Evolutionary conservation across 2,888 invertebrate species (phyloP), one percentile per base, ranked within the genome.

Genomic region (Ethmia dodecea): DNA sequence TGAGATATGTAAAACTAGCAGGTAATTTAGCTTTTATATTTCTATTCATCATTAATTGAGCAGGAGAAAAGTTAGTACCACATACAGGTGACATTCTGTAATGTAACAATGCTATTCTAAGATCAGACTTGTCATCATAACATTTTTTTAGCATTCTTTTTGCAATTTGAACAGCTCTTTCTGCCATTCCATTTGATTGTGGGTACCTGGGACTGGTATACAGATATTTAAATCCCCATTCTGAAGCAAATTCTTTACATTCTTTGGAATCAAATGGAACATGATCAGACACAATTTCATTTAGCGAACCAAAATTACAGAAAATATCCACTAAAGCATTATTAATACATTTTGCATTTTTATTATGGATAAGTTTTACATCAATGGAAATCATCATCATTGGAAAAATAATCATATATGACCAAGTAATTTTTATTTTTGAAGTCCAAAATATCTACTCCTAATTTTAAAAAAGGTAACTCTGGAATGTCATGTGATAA

Each of bases 391-490:
- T 33, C 20, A 22, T 22, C 31, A 31, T 20, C n/a, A n/a, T 31
- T 31, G 15, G 31, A 20, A 2, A 12, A 10, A n/a, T 31, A 36
- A 31, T 43, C 37, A 30, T 33, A 40, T 2, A 40, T 25, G 0
- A 48, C 22, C 1, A 43, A 10, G 31, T 42, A 45, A 14, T 15
- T 42, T 25, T 42, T 46, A 0, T 8, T 8, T 18, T 32, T 40
- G 13, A 35, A 37, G 6, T 51, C 44, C 40, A 41, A 37, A 3
- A 43, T 47, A 28, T 41, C 45, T n/a, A 36, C 13, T 8, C 42
- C 42, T 20, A 45, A 10, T 34, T 51, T 51, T 5, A 27, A 33
- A 35, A 48, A 45, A 6, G 51, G 42, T 27, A 45, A 28, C 5
- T 4, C 10, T 13, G 48, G 43, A 11, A 45, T 15, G 1, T 34